These are phyloP conservation scores for Eueides isabella DNA, from an alignment of 1,140 invertebrate species.

Conservation along the genomic window DNA sequence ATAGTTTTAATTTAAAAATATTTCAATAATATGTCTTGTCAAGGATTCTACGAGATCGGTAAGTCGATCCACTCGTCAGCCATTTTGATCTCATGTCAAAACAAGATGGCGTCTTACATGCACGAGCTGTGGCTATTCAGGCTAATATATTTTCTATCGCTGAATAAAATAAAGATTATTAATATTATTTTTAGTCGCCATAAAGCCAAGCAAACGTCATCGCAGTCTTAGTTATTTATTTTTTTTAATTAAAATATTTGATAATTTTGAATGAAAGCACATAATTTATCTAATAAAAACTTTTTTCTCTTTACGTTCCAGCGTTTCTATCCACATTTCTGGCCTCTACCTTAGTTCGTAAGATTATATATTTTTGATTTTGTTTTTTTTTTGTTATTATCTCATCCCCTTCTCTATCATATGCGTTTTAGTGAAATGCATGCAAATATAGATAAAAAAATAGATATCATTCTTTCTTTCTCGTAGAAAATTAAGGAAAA, in stretches of 20 bases:
- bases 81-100: constrained; percentile 46
- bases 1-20: constrained; percentile 36
- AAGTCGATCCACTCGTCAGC: constrained; percentile 51
- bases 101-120: constrained; percentile 50
- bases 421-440: constrained; percentile 5
- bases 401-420: constrained; percentile 37
- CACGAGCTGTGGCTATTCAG: constrained; percentile 36
- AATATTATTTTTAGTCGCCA: constrained; percentile 40
- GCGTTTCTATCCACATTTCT: constrained; percentile 82
- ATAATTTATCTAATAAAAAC: constrained; percentile 18
- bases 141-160: constrained; percentile 11
- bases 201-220: constrained; percentile 9
- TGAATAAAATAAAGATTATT: constrained; percentile 20
- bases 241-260: not conserved
- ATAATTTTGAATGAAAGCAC: not conserved
- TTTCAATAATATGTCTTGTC: constrained; percentile 66
- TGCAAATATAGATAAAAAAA: constrained; percentile 8
- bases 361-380: constrained; percentile 72
- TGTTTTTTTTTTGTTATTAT: constrained; percentile 42
- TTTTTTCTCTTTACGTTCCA: constrained; percentile 72
- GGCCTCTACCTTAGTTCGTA: constrained; percentile 82
- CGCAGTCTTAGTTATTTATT: not conserved
- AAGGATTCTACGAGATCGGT: constrained; percentile 80
- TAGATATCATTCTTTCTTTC: not conserved
- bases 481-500: not conserved